Evolutionary conservation across 1,140 invertebrate species (phyloP).

Genomic region (Nasonia giraulti): DNA sequence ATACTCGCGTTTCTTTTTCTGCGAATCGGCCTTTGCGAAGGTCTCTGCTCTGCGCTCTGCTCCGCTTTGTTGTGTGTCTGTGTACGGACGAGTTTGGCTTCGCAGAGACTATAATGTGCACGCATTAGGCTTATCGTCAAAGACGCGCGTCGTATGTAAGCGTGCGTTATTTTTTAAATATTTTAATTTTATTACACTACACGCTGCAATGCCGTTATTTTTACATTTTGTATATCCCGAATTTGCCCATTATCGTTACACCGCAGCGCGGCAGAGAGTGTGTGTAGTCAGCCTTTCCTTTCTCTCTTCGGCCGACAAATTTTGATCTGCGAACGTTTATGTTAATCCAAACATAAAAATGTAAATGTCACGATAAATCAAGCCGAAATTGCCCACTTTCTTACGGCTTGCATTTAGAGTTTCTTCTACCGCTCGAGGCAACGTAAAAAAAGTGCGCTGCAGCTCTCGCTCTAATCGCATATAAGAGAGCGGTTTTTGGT

Average conservation of each 20-base stretch:
- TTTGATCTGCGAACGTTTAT: background rate
- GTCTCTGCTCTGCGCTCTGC: background rate
- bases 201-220: background rate
- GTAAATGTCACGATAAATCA: conserved; percentile 1
- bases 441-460: background rate
- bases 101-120: background rate
- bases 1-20: conserved; percentile 30
- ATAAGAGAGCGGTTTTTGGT: background rate
- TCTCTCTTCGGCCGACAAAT: background rate
- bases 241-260: conserved; percentile 3
- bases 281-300: background rate
- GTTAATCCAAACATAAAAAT: conserved; percentile 5
- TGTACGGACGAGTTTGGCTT: background rate
- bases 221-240: background rate
- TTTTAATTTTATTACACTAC: background rate
- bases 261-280: background rate
- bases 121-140: too few species aligned
- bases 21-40: background rate
- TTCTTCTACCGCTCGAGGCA: background rate
- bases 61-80: too few species aligned
- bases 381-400: background rate
- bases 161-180: background rate
- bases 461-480: background rate
- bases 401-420: background rate
- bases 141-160: too few species aligned